Evolutionary conservation across 2,797 vertebrate species (phyloP).

Genomic region (Pseudochaenichthys georgianus): DNA sequence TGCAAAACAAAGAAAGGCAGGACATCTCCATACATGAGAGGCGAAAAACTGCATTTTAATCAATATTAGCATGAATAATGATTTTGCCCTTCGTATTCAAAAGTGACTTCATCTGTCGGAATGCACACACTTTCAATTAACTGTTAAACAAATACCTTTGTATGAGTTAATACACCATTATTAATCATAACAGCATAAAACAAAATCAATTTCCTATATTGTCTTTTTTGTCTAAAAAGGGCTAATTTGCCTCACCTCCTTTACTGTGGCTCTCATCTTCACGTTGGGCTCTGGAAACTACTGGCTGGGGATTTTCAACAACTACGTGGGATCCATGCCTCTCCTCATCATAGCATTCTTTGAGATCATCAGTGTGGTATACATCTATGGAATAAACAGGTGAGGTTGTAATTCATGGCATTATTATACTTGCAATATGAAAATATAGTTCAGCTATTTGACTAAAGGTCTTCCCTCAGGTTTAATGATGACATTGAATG

Average conservation of each 20-base stretch:
- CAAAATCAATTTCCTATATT: neutral
- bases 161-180: neutral
- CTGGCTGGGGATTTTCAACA: conserved; percentile 90
- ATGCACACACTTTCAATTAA: neutral
- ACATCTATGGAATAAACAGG: conserved; percentile 88
- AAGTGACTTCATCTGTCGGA: neutral
- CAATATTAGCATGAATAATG: no score
- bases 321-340: conserved; percentile 82
- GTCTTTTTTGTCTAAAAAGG: conserved; percentile 67
- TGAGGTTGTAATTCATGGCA: conserved; percentile 48
- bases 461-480: conserved; percentile 66
- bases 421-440: neutral
- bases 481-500: conserved; percentile 86
- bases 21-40: no score
- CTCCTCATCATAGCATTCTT: conserved; percentile 87
- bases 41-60: no score
- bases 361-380: conserved; percentile 83
- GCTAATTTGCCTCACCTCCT: conserved; percentile 83
- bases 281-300: conserved; percentile 89
- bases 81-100: no score
- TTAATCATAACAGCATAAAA: neutral
- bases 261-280: conserved; percentile 84
- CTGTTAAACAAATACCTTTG: neutral
- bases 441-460: neutral
- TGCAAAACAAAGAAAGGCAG: no score